Percentiles rank a stretch among this genome's conserved stretches.
Evolutionary conservation across 2,888 invertebrate species (phyloP).

Genomic region (Rhingia campestris): DNA sequence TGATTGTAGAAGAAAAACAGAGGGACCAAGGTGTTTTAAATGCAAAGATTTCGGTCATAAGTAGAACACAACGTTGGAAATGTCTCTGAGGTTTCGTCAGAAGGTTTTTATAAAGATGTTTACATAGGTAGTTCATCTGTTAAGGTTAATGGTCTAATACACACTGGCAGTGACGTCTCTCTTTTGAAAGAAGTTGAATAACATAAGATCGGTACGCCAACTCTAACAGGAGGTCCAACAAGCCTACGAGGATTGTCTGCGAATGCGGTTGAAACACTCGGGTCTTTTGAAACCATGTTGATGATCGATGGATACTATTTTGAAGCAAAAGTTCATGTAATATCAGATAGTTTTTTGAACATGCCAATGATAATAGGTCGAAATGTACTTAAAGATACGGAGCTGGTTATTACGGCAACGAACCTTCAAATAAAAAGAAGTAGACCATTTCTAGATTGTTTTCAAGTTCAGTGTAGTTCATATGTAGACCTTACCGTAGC

Average conservation of each 20-base stretch:
- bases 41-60: constrained; percentile 10
- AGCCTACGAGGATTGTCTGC: not conserved
- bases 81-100: not conserved
- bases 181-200: not conserved
- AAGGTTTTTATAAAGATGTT: too few relatives aligned
- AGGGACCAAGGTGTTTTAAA: constrained; percentile 11
- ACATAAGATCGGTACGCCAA: not conserved
- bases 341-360: too few relatives aligned
- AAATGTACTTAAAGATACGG: constrained; percentile 27
- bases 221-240: constrained; percentile 3
- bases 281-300: constrained; percentile 3
- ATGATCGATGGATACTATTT: constrained; percentile 5
- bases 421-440: too few relatives aligned
- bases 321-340: not conserved
- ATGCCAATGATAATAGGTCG: not conserved
- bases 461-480: too few relatives aligned
- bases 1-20: too few relatives aligned
- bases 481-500: too few relatives aligned
- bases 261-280: not conserved
- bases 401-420: too few relatives aligned
- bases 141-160: not conserved
- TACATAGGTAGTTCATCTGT: too few relatives aligned
- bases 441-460: too few relatives aligned
- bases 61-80: not conserved
- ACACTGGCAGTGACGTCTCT: not conserved